Evolutionary conservation across 2,113 vertebrate genomes (phyloP), one percentile per base, ranked within the genome.

Genomic region (Centropus bengalensis): DNA sequence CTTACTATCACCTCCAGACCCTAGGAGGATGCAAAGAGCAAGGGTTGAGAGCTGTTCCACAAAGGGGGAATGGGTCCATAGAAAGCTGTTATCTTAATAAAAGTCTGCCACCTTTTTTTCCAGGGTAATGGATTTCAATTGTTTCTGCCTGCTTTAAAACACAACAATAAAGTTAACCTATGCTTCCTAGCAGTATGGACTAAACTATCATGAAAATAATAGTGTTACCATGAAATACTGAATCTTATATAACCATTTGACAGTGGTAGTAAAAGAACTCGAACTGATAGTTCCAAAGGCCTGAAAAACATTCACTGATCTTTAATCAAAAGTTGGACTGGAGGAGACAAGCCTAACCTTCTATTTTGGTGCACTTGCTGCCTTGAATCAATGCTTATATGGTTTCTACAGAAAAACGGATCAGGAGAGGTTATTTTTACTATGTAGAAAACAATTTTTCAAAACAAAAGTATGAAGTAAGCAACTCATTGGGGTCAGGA

Each of bases 361-460:
- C 51, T 81, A 83, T 59, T 89, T 44, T 44, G 47, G 60, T 56
- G 21, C 21, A n/a, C 9, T 70, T 91, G 26, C 22, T 91, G 68
- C 70, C 47, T 88, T 90, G 52, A 89, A 64, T 55, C n/a, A 32
- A 44, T 54, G 26, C 13, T 91, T 81, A 66, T 66, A 69, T 1
- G 3, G 32, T 63, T 15, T 86, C 33, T 55, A 12, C 52, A 91
- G 32, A 81, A 89, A 74, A 42, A 74, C 16, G n/a, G 11, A 59
- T 55, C 14, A 38, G 42, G 7, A 8, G 28, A 85, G 6, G 19
- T 38, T 76, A 22, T 6, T 89, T 67, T 62, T 69, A 51, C 40
- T 74, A 42, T 59, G 30, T 14, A 91, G 67, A 93, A 91, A 67
- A n/a, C 18, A 59, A 8, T 77, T 91, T 80, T 89, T 89, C 54